phyloP scores from a whole-genome alignment of 2,888 invertebrate genomes.

The Mycalesis mineus region DNA sequence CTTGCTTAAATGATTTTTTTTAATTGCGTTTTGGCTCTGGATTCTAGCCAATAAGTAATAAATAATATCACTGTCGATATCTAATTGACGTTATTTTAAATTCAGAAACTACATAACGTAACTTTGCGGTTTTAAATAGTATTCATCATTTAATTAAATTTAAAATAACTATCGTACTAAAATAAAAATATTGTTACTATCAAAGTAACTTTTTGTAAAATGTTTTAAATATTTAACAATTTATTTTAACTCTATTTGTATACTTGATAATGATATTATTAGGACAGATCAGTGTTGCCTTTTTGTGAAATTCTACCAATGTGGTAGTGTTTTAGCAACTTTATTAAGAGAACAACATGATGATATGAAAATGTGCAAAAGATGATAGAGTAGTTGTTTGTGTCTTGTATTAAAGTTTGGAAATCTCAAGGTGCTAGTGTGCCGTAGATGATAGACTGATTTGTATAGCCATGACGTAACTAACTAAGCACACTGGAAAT shows the following conservation, averaged over 20 bases:
- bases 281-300: background rate
- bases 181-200: too few relatives aligned
- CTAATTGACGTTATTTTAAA: too few relatives aligned
- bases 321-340: background rate
- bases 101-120: too few relatives aligned
- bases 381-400: slow-evolving; percentile 13
- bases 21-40: too few relatives aligned
- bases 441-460: slow-evolving; percentile 69
- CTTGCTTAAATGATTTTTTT: too few relatives aligned
- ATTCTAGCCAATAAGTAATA: background rate
- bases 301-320: background rate
- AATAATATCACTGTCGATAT: too few relatives aligned
- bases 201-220: background rate
- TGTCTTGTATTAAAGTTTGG: slow-evolving; percentile 11
- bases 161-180: too few relatives aligned
- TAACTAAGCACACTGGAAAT: slow-evolving; percentile 46
- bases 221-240: background rate
- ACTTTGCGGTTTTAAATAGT: too few relatives aligned
- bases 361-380: slow-evolving; percentile 13
- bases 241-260: background rate
- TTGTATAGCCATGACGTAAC: slow-evolving; percentile 70
- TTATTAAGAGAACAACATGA: background rate
- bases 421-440: slow-evolving; percentile 58
- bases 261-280: background rate
- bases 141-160: too few relatives aligned